Base-by-base conservation (phyloP, 2,797 vertebrate genomes). In the Chromis chromis region DNA sequence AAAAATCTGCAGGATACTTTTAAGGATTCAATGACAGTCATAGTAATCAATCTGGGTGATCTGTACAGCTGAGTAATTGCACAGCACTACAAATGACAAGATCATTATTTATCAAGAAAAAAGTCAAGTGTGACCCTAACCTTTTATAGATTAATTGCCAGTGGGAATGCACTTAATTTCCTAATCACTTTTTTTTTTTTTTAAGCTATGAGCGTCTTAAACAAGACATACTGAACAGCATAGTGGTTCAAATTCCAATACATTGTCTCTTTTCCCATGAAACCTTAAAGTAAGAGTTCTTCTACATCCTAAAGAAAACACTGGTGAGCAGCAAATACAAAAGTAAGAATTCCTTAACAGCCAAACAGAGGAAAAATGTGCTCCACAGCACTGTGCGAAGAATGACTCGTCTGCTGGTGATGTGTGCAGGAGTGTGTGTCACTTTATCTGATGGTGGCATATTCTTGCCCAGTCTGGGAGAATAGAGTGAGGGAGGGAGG, bases 391-490 rank as follows among this genome's bases (percentile, higher is more conserved):
- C 39, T 39, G 54, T 46, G 64, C 27, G 59, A 81, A 81, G 77
- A 81, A 76, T 58, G 57, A 66, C 62, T 75, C 64, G 81, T 84
- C 79, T 74, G 84, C 68, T 85, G 70, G 82, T 60, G 81, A 75
- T 79, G 74, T 79, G 85, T 82, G 81, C 54, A 22, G 68, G 73
- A 79, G 83, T 80, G 89, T 86, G 80, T 76, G 86, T 86, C 86
- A 87, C 79, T 87, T 91, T 91, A 91, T 91, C 89, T 88, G 86
- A 88, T 88, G 85, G 85, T 52, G 68, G 84, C 71, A 58, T 82
- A 82, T 77, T 88, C 76, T 79, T 85, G 86, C 89, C 86, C 86
- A 79, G 86, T 79, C 85, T 85, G 70, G 81, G 75, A 87, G 77
- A 85, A 76, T 6, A 70, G 59, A 74, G 71, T 0, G 73, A 77